phyloP scores from a whole-genome alignment of 2,888 invertebrate genomes.

The Thera obeliscata region DNA sequence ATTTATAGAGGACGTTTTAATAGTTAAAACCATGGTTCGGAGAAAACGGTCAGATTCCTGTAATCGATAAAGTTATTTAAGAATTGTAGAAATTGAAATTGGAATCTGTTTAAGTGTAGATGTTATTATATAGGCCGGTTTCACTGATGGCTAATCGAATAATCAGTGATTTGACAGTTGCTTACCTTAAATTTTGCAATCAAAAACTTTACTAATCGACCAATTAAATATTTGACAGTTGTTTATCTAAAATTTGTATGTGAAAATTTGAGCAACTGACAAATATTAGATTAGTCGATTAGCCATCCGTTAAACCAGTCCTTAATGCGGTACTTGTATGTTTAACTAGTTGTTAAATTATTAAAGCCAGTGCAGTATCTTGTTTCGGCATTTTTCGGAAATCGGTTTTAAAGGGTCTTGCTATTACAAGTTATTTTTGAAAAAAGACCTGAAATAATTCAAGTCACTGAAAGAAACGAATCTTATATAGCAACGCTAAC shows the following conservation, averaged over 20 bases:
- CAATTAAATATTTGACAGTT: too few species aligned
- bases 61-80: constrained; percentile 74
- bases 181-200: too few species aligned
- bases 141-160: too few species aligned
- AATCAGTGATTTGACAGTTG: too few species aligned
- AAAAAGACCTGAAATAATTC: neutral
- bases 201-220: too few species aligned
- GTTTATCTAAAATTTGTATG: too few species aligned
- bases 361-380: constrained; percentile 40
- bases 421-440: constrained; percentile 2
- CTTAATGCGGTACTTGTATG: constrained; percentile 70
- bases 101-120: constrained; percentile 74
- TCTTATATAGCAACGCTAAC: too few species aligned
- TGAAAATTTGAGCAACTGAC: too few species aligned
- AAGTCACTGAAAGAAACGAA: too few species aligned
- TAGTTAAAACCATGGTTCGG: constrained; percentile 58
- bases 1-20: constrained; percentile 64
- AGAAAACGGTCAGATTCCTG: constrained; percentile 82
- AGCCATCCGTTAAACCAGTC: too few species aligned
- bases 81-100: constrained; percentile 78
- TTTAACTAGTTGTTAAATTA: constrained; percentile 76
- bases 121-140: constrained; percentile 54
- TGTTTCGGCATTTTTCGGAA: constrained; percentile 22
- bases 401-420: neutral
- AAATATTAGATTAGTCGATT: too few species aligned